These are phyloP conservation scores for Oenanthe oenanthe DNA, from an alignment of 2,113 vertebrate genomes.

Conservation along the genomic window DNA sequence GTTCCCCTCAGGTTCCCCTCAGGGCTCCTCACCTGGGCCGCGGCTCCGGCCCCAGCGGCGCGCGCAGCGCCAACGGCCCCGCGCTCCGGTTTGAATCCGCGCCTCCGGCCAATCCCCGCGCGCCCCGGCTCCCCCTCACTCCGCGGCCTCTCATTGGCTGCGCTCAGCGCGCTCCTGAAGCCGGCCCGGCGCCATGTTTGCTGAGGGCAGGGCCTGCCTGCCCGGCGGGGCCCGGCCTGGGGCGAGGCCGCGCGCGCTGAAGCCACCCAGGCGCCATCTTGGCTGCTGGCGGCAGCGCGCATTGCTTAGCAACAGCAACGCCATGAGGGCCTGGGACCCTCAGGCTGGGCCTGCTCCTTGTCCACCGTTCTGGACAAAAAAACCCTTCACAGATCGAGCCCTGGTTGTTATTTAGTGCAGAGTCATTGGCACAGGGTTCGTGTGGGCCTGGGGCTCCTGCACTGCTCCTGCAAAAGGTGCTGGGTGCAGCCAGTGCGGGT, in stretches of 20 bases:
- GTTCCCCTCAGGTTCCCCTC: background rate
- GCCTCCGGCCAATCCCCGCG: background rate
- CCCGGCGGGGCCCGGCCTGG: accelerated
- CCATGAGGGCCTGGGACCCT: background rate
- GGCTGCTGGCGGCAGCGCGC: accelerated
- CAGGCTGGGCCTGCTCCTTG: accelerated
- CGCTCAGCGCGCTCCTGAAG: accelerated
- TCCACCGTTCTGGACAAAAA: accelerated
- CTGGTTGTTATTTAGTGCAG: accelerated
- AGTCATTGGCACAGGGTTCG: accelerated
- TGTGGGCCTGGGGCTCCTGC: accelerated
- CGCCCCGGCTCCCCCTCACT: accelerated
- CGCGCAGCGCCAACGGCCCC: background rate
- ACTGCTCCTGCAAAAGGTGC: accelerated
- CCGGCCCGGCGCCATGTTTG: background rate
- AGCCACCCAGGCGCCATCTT: background rate
- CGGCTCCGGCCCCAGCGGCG: background rate
- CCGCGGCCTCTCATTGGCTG: background rate
- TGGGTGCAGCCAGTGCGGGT: accelerated
- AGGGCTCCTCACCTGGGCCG: background rate
- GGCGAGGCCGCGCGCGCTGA: accelerated
- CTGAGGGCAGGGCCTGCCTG: background rate
- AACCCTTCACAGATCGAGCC: accelerated
- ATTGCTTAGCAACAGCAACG: background rate
- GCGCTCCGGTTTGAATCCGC: constrained; percentile 39